Evolutionary conservation across 1,140 invertebrate genomes (phyloP), one percentile per base, ranked within the genome.

Genomic region (Macrobrachium rosenbergii): DNA sequence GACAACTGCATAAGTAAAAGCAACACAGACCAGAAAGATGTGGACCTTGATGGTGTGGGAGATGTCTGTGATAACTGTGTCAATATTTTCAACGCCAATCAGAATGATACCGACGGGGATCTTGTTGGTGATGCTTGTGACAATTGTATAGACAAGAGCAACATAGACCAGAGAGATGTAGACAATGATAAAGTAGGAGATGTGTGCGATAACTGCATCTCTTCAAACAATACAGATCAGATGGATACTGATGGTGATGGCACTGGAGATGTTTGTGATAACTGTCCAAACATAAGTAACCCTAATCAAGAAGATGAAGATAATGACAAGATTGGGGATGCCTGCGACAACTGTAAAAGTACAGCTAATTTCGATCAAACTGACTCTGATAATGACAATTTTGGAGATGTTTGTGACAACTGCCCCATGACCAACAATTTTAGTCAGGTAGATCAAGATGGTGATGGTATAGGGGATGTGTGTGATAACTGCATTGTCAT

Each of bases 161-260:
- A 78, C 76, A 60, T 52, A 7, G 76, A 52, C 45, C 76, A 78
- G 23, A 37, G 21, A 52, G 76, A 78, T 52, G 6, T 37, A 21
- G 76, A 78, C 45, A 52, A 52, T 3, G 76, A 78, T 21, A 17
- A 52, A 12, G 16, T 37, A 8, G 76, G 76, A 17, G 76, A 78
- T 59, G 43, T 23, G 2, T 78, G 76, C 21, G 64, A 67, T 16
- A 52, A 52, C 52, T 52, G 52, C 52, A 52, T 52, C 12, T 52
- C 52, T 52, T 10, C 12, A 52, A 52, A 12, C 52, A 52, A 52
- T 52, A 12, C 12, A 52, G 52, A 52, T 12, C 52, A 52, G 12
- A 67, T 10, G 19, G 64, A 67, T 28, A 28, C 64, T 28, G 64
- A 67, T 67, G 64, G 64, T 28, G 64, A 67, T 67, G 64, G 11